Evolutionary conservation across 1,140 invertebrate species (phyloP).

Genomic region (Medauroidea extradentata): DNA sequence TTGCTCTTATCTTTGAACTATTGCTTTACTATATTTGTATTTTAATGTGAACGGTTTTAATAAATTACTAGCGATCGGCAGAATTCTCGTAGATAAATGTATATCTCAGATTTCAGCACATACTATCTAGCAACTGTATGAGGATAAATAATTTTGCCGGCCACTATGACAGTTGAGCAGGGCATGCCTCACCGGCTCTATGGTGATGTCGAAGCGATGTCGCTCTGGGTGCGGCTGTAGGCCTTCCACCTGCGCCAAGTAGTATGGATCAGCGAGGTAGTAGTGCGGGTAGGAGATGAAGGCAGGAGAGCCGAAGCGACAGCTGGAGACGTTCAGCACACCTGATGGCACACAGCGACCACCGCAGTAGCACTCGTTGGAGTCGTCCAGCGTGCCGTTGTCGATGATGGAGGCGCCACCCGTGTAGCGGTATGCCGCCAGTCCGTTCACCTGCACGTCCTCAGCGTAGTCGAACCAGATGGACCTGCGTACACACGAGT

Average conservation of each 20-base stretch:
- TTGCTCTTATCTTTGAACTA: not conserved
- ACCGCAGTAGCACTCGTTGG: slow-evolving; percentile 52
- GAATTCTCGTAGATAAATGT: not conserved
- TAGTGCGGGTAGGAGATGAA: slow-evolving; percentile 86
- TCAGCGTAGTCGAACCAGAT: slow-evolving; percentile 32
- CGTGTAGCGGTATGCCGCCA: slow-evolving; percentile 56
- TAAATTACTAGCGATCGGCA: not conserved
- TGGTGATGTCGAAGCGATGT: slow-evolving; percentile 62
- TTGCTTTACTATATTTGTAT: not conserved
- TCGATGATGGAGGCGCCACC: slow-evolving; percentile 58
- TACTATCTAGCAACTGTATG: not conserved
- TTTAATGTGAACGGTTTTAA: not conserved
- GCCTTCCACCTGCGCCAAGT: slow-evolving; percentile 59
- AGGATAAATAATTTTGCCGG: not conserved
- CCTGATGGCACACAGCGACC: slow-evolving; percentile 48
- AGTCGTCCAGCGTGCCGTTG: slow-evolving; percentile 60
- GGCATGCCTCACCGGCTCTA: slow-evolving; percentile 67
- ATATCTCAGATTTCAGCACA: not conserved
- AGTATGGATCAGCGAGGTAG: slow-evolving; percentile 67
- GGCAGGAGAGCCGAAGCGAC: slow-evolving; percentile 69
- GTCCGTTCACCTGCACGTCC: slow-evolving; percentile 41
- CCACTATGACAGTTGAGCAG: too few relatives aligned
- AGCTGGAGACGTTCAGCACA: slow-evolving; percentile 62
- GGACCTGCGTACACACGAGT: not conserved
- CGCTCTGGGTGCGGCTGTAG: slow-evolving; percentile 61